Evolutionary conservation across 2,797 vertebrate species (phyloP), one percentile per base, ranked within the genome.

Genomic region (Phrynocephalus forsythii): DNA sequence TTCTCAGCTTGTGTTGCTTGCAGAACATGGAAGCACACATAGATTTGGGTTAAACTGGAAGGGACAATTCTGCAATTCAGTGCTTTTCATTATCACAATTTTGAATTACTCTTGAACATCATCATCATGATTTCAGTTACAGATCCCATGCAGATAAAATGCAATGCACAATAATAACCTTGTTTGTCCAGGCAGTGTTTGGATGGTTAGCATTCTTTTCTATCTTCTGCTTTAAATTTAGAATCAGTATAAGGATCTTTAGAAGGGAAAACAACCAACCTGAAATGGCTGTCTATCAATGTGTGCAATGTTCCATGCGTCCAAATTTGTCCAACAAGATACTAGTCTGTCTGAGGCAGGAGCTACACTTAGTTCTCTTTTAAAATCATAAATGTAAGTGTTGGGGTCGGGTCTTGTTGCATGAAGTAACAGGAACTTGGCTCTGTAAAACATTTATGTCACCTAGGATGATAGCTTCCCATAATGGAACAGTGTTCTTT

Each of bases 131-230:
- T 92, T 92, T 97, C 95, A 96, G 95, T 94, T 44, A 96, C 87
- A 90, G 95, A 95, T 94, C 95, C 95, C 96, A 97, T 97, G 96
- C 96, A 96, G 94, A 92, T 94, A 97, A 95, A 94, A 93, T 93
- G 97, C 95, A 96, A 96, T 94, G 96, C 95, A 96, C 96, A 96
- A 95, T 92, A 96, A 92, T 90, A 94, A 93, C 96, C 94, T 94
- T 89, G 91, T 96, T 94, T 94, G 92, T 96, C 95, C 95, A 95
- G 95, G 92, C 90, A 92, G 85, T 88, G 93, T 93, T 93, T 92
- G 89, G 92, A 93, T 87, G 92, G 86, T 93, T 93, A 91, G 94
- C 94, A 94, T 94, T 95, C 13, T 63, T 63, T 63, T 63, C 13
- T 56, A 18, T 84, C 90, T 92, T 90, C 89, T 95, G 87, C 91